Evolutionary conservation across 2,888 invertebrate species (phyloP), one percentile per base, ranked within the genome.

Genomic region (Clanis bilineata): DNA sequence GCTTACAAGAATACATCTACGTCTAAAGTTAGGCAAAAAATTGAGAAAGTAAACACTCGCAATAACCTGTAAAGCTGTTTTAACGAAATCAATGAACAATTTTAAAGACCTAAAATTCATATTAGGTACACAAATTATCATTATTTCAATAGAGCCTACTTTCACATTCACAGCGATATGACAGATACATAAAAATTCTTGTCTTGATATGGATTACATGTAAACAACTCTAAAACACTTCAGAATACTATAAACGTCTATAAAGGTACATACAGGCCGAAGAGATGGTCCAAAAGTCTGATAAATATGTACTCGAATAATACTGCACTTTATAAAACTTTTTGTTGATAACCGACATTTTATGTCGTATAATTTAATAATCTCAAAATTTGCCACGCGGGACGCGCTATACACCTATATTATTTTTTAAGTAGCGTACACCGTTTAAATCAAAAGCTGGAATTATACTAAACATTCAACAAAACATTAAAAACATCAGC

Each of bases 281-380:
- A 75, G 76, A 51, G 51, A 69, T 71, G 74, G 73, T 72, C 77
- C 73, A 71, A 65, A 73, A 69, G 58, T 67, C 62, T 60, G 39
- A 39, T 56, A 56, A 56, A 56, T n/a, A n/a, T 56, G 38, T 74
- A 70, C 71, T 76, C 71, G 69, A 69, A 76, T 78, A 81, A 82
- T 80, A 81, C 74, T 77, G 78, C 80, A 78, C 65, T 45, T 45
- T 32, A 28, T 9, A 51, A 51, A 51, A 32, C 51, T 18, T 51
- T 51, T 51, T 51, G 18, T 41, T 51, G 51, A 51, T 51, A 47
- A 51, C 28, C 64, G 90, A 91, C 91, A 90, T 91, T 87, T 84
- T 61, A 91, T 91, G 90, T 82, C 91, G 76, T 79, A 79, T 71
- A 67, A 71, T 76, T 83, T 86, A 88, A 85, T 89, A 90, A 90